phyloP scores from a whole-genome alignment of 2,797 vertebrate species.

The Artibeus lituratus region DNA sequence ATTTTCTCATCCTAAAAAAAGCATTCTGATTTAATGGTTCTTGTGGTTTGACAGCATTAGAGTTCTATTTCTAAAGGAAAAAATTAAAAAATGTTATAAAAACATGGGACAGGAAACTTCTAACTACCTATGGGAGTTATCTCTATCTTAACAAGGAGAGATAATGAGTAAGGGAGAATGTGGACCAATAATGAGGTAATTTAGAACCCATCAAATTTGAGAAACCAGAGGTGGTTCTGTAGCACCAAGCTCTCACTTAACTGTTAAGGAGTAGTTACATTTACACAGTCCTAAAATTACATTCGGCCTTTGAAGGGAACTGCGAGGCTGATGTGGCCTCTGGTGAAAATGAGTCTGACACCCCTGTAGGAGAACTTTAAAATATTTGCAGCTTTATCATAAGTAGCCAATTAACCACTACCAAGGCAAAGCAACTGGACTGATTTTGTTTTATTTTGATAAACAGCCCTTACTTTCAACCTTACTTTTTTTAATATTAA shows the following conservation, averaged over 20 bases:
- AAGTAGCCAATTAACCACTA: background rate
- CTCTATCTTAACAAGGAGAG: background rate
- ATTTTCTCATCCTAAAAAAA: background rate
- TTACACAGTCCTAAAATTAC: too few relatives aligned
- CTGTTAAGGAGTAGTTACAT: too few relatives aligned
- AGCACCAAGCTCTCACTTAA: too few relatives aligned
- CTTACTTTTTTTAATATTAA: background rate
- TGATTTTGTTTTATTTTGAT: background rate
- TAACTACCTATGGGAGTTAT: background rate
- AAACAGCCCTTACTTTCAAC: background rate
- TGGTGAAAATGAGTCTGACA: too few relatives aligned
- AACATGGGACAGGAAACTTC: background rate
- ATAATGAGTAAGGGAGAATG: background rate
- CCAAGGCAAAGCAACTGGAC: background rate
- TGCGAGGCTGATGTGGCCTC: too few relatives aligned
- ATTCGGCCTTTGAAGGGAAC: too few relatives aligned
- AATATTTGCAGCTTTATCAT: background rate
- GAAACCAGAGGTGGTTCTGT: background rate
- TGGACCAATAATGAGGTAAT: background rate
- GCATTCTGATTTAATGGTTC: background rate
- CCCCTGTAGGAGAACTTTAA: background rate
- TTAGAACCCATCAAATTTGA: background rate
- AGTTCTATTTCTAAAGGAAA: slow-evolving; percentile 80
- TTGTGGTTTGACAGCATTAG: background rate
- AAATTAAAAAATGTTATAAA: slow-evolving; percentile 83